These are phyloP conservation scores for Aplocera efformata DNA, from an alignment of 2,888 invertebrate genomes.

Conservation along the genomic window DNA sequence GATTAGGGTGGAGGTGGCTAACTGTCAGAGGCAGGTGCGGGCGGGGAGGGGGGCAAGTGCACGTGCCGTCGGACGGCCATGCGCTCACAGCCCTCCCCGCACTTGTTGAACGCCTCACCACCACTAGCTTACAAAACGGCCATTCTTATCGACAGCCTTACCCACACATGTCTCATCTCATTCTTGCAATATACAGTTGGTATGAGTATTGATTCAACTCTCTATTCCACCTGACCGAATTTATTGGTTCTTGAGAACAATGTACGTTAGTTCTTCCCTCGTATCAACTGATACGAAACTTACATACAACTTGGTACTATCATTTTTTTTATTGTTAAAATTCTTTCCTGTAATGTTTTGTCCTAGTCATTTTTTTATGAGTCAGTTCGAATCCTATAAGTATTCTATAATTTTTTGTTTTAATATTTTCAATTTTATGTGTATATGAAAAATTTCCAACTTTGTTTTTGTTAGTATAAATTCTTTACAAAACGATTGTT, in stretches of 20 bases:
- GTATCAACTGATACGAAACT: too few species aligned
- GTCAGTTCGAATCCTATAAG: too few species aligned
- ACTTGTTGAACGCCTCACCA: slow-evolving; percentile 64
- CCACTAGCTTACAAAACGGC: slow-evolving; percentile 32
- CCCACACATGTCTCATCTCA: slow-evolving; percentile 42
- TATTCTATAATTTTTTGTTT: background rate
- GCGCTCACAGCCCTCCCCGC: slow-evolving; percentile 61
- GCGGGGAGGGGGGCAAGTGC: slow-evolving; percentile 44
- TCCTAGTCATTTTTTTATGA: too few species aligned
- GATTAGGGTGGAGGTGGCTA: slow-evolving; percentile 43
- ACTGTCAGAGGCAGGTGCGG: slow-evolving; percentile 42
- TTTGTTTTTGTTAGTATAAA: slow-evolving; percentile 9
- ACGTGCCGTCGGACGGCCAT: slow-evolving; percentile 71
- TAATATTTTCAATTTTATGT: background rate
- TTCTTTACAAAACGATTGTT: slow-evolving; percentile 15
- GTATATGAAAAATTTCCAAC: slow-evolving; percentile 1
- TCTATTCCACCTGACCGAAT: slow-evolving; percentile 7
- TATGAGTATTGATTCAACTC: slow-evolving; percentile 41
- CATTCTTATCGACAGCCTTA: slow-evolving; percentile 26
- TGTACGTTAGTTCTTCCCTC: background rate
- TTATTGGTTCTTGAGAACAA: slow-evolving; percentile 10
- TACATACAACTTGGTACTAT: too few species aligned
- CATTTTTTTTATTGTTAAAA: too few species aligned
- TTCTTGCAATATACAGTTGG: slow-evolving; percentile 38
- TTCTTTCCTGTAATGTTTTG: too few species aligned